Evolutionary conservation across 2,113 vertebrate genomes (phyloP).

Genomic region (Sinocyclocheilus maitianheensis): DNA sequence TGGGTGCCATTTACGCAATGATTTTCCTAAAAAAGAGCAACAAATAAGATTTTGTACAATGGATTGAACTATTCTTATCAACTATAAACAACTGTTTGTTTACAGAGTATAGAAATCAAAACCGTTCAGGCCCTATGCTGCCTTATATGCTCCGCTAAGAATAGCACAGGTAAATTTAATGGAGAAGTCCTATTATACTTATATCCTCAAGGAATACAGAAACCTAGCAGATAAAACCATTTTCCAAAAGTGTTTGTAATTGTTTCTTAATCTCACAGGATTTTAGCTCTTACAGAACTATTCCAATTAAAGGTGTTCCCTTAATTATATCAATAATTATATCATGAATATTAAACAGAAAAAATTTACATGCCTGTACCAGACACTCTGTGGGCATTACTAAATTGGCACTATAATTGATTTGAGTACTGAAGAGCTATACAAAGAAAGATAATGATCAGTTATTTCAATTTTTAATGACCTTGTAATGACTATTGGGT

Average conservation of each 20-base stretch:
- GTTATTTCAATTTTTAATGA: constrained; percentile 58
- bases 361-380: constrained; percentile 59
- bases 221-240: constrained; percentile 47
- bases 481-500: constrained; percentile 59
- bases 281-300: constrained; percentile 61
- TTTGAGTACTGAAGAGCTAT: constrained; percentile 56
- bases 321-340: constrained; percentile 70
- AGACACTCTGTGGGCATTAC: constrained; percentile 60
- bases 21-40: not conserved
- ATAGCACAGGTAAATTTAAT: constrained; percentile 17
- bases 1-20: too few relatives aligned
- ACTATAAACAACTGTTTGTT: too few relatives aligned
- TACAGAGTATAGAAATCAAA: too few relatives aligned
- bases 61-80: too few relatives aligned
- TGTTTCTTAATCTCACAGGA: constrained; percentile 70
- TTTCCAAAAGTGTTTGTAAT: constrained; percentile 61
- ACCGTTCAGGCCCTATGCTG: not conserved
- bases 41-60: too few relatives aligned
- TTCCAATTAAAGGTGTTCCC: constrained; percentile 69
- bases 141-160: not conserved
- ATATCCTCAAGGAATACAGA: constrained; percentile 43
- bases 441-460: constrained; percentile 58
- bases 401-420: constrained; percentile 62
- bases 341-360: constrained; percentile 54
- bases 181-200: constrained; percentile 50